These are phyloP conservation scores for Andrena camellia DNA, from an alignment of 2,888 invertebrate genomes.

Conservation along the genomic window DNA sequence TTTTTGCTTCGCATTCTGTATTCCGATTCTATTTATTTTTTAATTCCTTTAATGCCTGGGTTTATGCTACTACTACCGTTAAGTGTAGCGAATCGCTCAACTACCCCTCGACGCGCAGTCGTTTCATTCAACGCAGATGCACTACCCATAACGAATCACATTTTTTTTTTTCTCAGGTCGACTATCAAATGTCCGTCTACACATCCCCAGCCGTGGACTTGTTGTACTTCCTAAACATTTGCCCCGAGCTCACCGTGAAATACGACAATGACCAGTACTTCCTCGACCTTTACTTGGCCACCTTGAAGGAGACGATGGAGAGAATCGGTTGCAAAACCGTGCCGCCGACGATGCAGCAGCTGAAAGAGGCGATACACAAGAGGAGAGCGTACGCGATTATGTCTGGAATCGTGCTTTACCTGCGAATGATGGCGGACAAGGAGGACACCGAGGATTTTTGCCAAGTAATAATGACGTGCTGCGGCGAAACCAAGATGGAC, in stretches of 20 bases:
- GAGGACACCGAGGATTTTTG: constrained; percentile 68
- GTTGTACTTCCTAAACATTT: constrained; percentile 69
- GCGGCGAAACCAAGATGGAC: constrained; percentile 66
- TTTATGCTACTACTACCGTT: no score
- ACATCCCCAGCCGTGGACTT: constrained; percentile 75
- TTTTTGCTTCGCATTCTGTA: not conserved
- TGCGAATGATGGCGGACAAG: constrained; percentile 69
- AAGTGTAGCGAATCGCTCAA: not conserved
- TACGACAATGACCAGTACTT: constrained; percentile 68
- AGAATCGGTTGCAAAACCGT: constrained; percentile 63
- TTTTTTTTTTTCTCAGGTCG: constrained; percentile 65
- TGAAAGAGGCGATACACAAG: constrained; percentile 68
- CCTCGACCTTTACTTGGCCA: constrained; percentile 63
- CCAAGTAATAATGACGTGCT: constrained; percentile 20
- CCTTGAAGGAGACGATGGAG: constrained; percentile 63
- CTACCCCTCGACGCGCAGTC: not conserved
- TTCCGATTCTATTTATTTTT: not conserved
- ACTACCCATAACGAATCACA: not conserved
- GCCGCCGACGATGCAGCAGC: constrained; percentile 67
- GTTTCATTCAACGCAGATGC: not conserved
- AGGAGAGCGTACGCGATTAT: constrained; percentile 69
- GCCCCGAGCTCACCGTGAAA: constrained; percentile 67
- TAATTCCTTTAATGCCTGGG: no score
- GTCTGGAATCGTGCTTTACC: constrained; percentile 64
- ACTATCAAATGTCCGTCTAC: constrained; percentile 74